These are phyloP conservation scores for Garra rufa DNA, from an alignment of 2,113 vertebrate genomes.

Conservation along the genomic window DNA sequence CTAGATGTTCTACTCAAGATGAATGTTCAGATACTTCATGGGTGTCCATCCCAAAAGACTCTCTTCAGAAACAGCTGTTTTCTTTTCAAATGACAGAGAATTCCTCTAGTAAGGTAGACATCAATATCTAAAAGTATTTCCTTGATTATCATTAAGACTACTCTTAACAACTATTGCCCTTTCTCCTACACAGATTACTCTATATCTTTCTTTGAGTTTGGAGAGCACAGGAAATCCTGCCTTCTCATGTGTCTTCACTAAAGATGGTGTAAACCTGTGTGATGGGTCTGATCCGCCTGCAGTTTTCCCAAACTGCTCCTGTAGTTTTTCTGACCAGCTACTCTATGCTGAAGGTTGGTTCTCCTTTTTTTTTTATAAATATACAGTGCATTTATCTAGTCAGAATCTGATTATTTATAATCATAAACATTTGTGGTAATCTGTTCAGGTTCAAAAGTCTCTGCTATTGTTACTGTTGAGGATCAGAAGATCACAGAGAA, in stretches of 20 bases:
- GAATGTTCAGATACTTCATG: slow-evolving; percentile 62
- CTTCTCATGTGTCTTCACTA: slow-evolving; percentile 52
- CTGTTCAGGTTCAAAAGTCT: slow-evolving; percentile 43
- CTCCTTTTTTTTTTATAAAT: too few relatives aligned
- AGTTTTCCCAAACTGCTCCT: too few relatives aligned
- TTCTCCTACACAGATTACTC: slow-evolving; percentile 36
- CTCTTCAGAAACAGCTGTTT: slow-evolving; percentile 53
- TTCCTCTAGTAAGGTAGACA: slow-evolving; percentile 57
- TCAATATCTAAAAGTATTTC: not conserved
- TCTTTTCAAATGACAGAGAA: slow-evolving; percentile 56
- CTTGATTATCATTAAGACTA: not conserved
- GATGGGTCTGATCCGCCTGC: too few relatives aligned
- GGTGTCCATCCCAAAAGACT: too few relatives aligned
- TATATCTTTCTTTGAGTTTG: too few relatives aligned
- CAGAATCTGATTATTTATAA: too few relatives aligned
- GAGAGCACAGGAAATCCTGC: too few relatives aligned
- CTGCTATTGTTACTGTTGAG: slow-evolving; percentile 53
- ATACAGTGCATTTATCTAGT: too few relatives aligned
- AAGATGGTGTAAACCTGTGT: slow-evolving; percentile 44
- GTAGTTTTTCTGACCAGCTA: too few relatives aligned
- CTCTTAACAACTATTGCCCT: not conserved
- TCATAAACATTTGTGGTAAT: not conserved
- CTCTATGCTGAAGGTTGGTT: too few relatives aligned
- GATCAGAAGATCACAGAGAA: not conserved
- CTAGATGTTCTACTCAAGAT: slow-evolving; percentile 68